Conservation (phyloP, 2,797 vertebrate species). For the Kryptolebias ocellatus region DNA sequence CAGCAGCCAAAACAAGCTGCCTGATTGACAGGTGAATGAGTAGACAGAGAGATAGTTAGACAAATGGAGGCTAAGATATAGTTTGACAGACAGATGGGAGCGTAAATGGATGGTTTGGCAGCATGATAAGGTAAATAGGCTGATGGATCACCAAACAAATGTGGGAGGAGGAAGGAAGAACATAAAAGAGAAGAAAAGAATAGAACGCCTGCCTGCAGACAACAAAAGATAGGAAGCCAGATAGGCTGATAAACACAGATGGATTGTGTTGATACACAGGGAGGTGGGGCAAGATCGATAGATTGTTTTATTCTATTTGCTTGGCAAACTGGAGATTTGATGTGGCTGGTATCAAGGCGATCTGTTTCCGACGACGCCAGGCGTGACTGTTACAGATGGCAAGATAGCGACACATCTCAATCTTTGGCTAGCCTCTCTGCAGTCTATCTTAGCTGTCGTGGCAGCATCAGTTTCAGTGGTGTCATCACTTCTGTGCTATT, state of each 20-base stretch:
- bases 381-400: slow-evolving; percentile 76
- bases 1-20: slow-evolving; percentile 52
- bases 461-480: slow-evolving; percentile 27
- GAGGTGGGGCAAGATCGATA: slow-evolving; percentile 80
- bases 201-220: slow-evolving; percentile 70
- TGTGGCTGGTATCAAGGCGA: slow-evolving; percentile 73
- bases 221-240: slow-evolving; percentile 78
- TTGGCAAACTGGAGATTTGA: slow-evolving; percentile 80
- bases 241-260: slow-evolving; percentile 85
- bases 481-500: slow-evolving; percentile 24
- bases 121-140: slow-evolving; percentile 87
- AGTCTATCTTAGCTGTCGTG: slow-evolving; percentile 41
- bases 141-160: slow-evolving; percentile 87
- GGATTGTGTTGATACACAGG: slow-evolving; percentile 80
- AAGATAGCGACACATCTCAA: slow-evolving; percentile 75
- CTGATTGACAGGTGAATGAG: slow-evolving; percentile 82
- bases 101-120: slow-evolving; percentile 86
- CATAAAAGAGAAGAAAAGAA: slow-evolving; percentile 64
- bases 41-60: slow-evolving; percentile 83
- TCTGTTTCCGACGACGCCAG: slow-evolving; percentile 68
- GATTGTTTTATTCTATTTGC: slow-evolving; percentile 82
- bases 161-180: slow-evolving; percentile 77
- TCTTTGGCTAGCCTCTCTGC: slow-evolving; percentile 57
- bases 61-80: slow-evolving; percentile 85
- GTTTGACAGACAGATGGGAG: slow-evolving; percentile 87